Percentiles rank a stretch among this genome's conserved stretches.
These are phyloP conservation scores for Drosophila athabasca DNA, from an alignment of 1,140 invertebrate species.

Conservation along the genomic window DNA sequence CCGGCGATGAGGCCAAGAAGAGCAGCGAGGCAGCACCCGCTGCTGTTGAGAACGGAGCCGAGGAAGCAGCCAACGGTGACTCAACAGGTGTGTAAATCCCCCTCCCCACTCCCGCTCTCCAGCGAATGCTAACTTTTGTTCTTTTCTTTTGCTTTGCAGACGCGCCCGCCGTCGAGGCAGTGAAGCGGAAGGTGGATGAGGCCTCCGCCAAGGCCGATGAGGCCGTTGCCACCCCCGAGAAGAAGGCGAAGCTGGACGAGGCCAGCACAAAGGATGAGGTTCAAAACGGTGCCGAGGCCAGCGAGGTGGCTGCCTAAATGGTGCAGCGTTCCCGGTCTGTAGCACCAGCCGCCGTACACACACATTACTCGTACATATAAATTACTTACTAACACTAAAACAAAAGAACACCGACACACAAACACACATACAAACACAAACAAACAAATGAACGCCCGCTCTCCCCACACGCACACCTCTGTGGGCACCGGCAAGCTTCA, in stretches of 20 bases:
- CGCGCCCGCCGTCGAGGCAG: constrained; percentile 72
- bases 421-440: constrained; percentile 27
- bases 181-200: constrained; percentile 81
- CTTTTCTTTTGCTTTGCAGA: constrained; percentile 39
- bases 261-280: constrained; percentile 82
- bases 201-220: constrained; percentile 70
- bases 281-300: constrained; percentile 79
- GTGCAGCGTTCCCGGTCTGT: constrained; percentile 26
- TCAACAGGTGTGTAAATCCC: constrained; percentile 70
- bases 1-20: constrained; percentile 62
- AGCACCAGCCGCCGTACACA: constrained; percentile 36
- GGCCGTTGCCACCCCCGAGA: constrained; percentile 78
- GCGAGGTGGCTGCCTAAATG: constrained; percentile 81
- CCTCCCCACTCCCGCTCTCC: too few relatives aligned
- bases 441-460: constrained; percentile 34
- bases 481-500: neutral
- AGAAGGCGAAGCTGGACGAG: constrained; percentile 82
- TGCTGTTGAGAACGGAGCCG: constrained; percentile 67
- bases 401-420: constrained; percentile 33
- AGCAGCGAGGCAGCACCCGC: constrained; percentile 62
- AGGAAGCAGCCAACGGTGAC: constrained; percentile 78
- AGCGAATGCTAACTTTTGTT: neutral
- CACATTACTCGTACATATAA: constrained; percentile 64
- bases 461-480: constrained; percentile 13
- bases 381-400: constrained; percentile 72